Percentiles rank a stretch among this genome's conserved stretches.
Conservation (phyloP, 2,888 invertebrate species). For the Machimus rusticus region DNA sequence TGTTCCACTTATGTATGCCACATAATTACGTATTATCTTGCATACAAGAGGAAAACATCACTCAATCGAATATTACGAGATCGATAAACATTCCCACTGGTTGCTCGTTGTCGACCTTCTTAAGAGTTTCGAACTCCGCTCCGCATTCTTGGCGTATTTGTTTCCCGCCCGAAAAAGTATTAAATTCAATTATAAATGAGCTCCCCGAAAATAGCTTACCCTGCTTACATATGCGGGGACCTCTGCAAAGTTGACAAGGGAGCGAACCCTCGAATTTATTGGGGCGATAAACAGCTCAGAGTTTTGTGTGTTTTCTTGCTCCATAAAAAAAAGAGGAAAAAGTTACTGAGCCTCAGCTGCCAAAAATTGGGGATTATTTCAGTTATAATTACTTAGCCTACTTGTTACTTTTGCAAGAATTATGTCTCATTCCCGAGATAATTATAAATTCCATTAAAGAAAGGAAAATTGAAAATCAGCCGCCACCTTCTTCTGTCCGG, state of each 20-base stretch:
- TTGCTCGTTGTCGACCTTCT: neutral
- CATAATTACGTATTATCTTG: neutral
- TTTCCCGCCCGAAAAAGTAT: neutral
- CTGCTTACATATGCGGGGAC: neutral
- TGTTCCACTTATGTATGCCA: neutral
- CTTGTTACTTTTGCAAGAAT: neutral
- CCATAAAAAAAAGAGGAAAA: neutral
- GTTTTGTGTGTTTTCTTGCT: neutral
- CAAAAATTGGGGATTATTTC: neutral
- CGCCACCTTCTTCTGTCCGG: neutral
- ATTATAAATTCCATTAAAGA: neutral
- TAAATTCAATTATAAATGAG: neutral
- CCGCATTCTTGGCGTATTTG: neutral
- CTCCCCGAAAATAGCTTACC: neutral
- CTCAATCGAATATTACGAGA: neutral
- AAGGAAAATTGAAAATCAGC: neutral
- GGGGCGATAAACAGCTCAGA: neutral
- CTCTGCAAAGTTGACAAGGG: neutral
- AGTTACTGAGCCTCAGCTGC: neutral
- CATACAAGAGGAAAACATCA: neutral
- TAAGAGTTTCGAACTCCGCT: neutral
- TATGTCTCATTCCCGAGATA: neutral
- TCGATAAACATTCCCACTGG: neutral
- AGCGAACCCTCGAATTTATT: neutral
- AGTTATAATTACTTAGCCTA: neutral